A percentile compares a stretch with the other conserved stretches of the same genome.
phyloP scores from a whole-genome alignment of 2,888 invertebrate genomes.

The Cephalotes varians region DNA sequence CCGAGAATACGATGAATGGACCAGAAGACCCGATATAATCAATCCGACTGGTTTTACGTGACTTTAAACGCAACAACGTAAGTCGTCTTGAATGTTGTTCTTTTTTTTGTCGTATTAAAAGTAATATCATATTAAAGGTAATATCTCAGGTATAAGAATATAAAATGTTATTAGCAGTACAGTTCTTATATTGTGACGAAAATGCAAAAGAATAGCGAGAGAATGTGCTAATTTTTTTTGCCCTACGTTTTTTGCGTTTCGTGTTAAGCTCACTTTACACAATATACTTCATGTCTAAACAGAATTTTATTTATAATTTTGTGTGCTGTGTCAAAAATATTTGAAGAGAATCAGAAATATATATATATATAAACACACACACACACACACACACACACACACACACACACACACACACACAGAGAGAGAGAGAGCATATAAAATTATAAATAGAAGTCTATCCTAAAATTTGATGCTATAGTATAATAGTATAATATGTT shows the following conservation, averaged over 20 bases:
- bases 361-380: too few relatives aligned
- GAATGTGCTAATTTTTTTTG: constrained; percentile 13
- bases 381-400: too few relatives aligned
- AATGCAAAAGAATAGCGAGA: constrained; percentile 1
- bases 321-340: neutral
- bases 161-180: constrained; percentile 11
- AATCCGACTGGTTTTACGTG: constrained; percentile 43
- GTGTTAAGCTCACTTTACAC: constrained; percentile 1
- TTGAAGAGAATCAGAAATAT: neutral
- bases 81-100: neutral
- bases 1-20: constrained; percentile 36
- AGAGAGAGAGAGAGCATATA: too few relatives aligned
- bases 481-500: too few relatives aligned
- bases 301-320: neutral
- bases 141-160: neutral
- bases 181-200: constrained; percentile 1
- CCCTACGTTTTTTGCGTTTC: neutral
- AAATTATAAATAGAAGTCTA: neutral
- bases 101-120: neutral
- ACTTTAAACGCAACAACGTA: constrained; percentile 25
- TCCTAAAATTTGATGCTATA: neutral
- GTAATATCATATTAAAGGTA: too few relatives aligned
- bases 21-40: constrained; percentile 40
- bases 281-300: neutral
- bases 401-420: too few relatives aligned